Evolutionary conservation across 2,113 vertebrate species (phyloP).

Genomic region (Malurus melanocephalus): DNA sequence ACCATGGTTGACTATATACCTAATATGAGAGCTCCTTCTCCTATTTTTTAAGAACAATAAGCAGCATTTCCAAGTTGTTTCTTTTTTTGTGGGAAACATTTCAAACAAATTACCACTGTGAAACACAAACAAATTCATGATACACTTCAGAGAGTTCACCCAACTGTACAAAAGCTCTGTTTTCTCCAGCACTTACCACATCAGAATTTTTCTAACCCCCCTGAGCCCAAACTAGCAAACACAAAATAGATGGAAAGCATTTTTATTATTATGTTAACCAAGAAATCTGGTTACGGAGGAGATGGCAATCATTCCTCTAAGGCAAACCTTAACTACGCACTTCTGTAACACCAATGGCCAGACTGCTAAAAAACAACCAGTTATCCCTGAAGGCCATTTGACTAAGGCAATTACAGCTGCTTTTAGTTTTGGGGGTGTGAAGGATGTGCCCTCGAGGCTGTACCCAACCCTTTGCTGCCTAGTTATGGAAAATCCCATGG

Average conservation of each 20-base stretch:
- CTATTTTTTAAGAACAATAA: not conserved
- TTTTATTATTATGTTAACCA: not conserved
- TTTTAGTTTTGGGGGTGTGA: not conserved
- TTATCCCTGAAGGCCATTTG: not conserved
- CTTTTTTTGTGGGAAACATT: not conserved
- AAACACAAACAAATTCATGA: not conserved
- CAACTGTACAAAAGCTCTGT: not conserved
- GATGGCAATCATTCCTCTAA: not conserved
- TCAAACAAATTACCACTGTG: not conserved
- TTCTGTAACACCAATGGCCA: not conserved
- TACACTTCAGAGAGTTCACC: not conserved
- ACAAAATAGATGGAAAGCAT: not conserved
- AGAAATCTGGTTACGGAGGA: not conserved
- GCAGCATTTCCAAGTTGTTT: not conserved
- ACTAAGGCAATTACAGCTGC: not conserved
- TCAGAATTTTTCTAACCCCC: not conserved
- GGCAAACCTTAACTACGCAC: not conserved
- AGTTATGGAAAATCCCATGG: not conserved
- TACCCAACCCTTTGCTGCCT: accelerated
- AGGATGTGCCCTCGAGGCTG: accelerated
- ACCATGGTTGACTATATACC: not conserved
- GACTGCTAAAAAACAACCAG: not conserved
- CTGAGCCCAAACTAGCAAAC: not conserved
- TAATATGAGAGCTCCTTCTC: not conserved
- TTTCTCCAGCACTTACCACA: not conserved